These are phyloP conservation scores for Troides aeacus DNA, from an alignment of 2,888 invertebrate species.

Conservation along the genomic window DNA sequence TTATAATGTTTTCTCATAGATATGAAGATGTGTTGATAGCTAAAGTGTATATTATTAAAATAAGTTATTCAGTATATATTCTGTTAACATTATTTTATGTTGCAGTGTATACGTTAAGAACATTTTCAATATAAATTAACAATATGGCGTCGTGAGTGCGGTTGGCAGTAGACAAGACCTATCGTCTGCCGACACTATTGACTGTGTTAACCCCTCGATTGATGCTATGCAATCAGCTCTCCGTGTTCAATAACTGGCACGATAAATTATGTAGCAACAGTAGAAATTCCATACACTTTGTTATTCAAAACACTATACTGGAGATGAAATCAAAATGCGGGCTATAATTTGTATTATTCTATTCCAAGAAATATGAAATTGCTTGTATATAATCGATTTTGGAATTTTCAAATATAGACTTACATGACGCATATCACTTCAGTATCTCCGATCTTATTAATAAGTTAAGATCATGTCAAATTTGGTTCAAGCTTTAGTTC, in stretches of 20 bases:
- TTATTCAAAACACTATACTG: not conserved
- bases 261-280: slow-evolving; percentile 14
- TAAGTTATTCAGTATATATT: not conserved
- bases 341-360: not conserved
- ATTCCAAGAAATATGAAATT: too few relatives aligned
- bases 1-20: too few relatives aligned
- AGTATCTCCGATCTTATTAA: too few relatives aligned
- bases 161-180: slow-evolving; percentile 24
- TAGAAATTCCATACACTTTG: not conserved
- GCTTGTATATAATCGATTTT: too few relatives aligned
- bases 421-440: too few relatives aligned
- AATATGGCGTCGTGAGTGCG: slow-evolving; percentile 18
- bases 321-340: not conserved
- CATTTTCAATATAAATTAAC: slow-evolving; percentile 22
- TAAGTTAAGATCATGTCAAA: too few relatives aligned
- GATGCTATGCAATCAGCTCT: slow-evolving; percentile 22
- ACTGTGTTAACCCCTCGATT: slow-evolving; percentile 26
- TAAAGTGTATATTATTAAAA: too few relatives aligned
- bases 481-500: too few relatives aligned
- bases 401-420: too few relatives aligned
- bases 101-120: slow-evolving; percentile 11
- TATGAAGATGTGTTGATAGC: too few relatives aligned
- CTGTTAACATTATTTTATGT: slow-evolving; percentile 13
- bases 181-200: slow-evolving; percentile 28
- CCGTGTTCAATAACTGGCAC: slow-evolving; percentile 14